Base-by-base conservation (phyloP, 2,888 invertebrate genomes). In the Ichneumoninae sp. region DNA sequence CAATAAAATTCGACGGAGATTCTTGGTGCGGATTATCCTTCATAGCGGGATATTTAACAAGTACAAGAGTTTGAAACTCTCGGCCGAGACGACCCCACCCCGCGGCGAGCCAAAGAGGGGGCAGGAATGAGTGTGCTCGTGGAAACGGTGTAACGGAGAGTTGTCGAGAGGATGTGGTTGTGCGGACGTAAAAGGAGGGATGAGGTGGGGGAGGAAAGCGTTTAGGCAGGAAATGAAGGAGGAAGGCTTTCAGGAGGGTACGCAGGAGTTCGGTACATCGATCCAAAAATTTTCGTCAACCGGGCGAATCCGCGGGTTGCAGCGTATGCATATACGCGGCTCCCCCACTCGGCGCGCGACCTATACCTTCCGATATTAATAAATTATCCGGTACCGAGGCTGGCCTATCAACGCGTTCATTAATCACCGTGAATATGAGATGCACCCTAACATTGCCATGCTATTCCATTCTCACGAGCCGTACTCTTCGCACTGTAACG, bases 371-470 rank as follows among this genome's bases (percentile, higher is more conserved):
- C 88, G 87, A 90, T 90, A 90, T 91, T 91, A 91, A 91, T 91
- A 91, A 91, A 91, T 91, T 91, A 91, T 90, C 89, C 85, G 82
- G 70, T 22, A 76, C 60, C 62, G 80, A 80, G 84, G 81, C 70
- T 66, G 78, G 87, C 87, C 86, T 90, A 89, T 91, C 90, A 91
- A 89, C 90, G 87, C 87, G 88, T 89, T 88, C 91, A 90, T 91
- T 91, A 91, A 91, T 91, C 91, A 91, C 88, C 70, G 86, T 87
- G 84, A 86, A 86, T 88, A 89, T 88, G 88, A 85, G 87, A 79
- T 82, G 74, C 74, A 74, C 84, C 87, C 86, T 88, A 71, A 82
- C 68, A 68, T 76, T 82, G 68, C 44, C 69, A 70, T 65, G 71
- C 68, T 54, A 70, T 66, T 65, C 70, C 47, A 54, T 40, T 80